These are phyloP conservation scores for Parasteatoda lunata DNA, from an alignment of 2,888 invertebrate species.

Conservation along the genomic window DNA sequence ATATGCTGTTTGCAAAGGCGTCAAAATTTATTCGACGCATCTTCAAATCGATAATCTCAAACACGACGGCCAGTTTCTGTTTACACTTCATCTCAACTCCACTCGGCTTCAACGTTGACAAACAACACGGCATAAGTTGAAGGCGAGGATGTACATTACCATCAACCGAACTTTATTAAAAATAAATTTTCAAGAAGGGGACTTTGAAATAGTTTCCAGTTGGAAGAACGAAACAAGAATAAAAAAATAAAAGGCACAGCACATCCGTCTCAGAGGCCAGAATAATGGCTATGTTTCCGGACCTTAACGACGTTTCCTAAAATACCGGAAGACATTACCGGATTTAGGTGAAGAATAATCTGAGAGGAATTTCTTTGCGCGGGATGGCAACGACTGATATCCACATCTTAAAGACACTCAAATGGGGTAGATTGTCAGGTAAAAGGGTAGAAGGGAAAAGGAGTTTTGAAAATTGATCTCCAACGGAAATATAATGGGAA, in stretches of 20 bases:
- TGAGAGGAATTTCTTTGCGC: constrained; percentile 24
- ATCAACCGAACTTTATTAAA: constrained; percentile 8
- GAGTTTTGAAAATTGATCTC: constrained; percentile 37
- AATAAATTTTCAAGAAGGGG: constrained; percentile 8
- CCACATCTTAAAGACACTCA: constrained; percentile 16
- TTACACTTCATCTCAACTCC: no score
- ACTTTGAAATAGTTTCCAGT: no score
- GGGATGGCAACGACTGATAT: constrained; percentile 38
- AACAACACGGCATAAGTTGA: not conserved
- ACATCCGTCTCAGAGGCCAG: constrained; percentile 31
- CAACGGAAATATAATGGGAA: constrained; percentile 55
- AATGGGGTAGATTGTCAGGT: not conserved
- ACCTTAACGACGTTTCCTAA: constrained; percentile 58
- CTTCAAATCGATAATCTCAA: no score
- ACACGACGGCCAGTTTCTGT: no score
- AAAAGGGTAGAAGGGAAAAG: not conserved
- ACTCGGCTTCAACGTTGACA: not conserved
- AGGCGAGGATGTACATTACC: not conserved
- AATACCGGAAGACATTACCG: constrained; percentile 67
- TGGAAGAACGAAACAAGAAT: not conserved
- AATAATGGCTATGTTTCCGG: constrained; percentile 65
- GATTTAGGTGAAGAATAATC: constrained; percentile 64
- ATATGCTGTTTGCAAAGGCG: no score
- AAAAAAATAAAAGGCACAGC: constrained; percentile 10
- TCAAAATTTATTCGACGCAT: no score